Conservation (phyloP, 2,888 invertebrate species). For the Macaria liturata region DNA sequence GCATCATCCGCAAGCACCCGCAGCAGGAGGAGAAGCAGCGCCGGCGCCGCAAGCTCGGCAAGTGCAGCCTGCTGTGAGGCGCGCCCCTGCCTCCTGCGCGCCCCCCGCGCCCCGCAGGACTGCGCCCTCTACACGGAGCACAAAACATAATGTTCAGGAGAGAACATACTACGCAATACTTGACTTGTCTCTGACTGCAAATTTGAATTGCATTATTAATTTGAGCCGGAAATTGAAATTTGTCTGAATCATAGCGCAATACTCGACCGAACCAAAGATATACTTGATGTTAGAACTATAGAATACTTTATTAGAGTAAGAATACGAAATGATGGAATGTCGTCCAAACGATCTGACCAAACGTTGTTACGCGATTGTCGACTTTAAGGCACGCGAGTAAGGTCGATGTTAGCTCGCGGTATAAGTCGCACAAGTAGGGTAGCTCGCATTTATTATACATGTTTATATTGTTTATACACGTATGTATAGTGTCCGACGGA, state of each 20-base stretch:
- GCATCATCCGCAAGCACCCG: conserved; percentile 90
- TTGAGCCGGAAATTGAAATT: no score
- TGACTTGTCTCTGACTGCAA: no score
- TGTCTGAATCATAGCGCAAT: background rate
- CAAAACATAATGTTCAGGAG: no score
- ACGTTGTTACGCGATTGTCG: conserved; percentile 6
- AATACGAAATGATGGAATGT: background rate
- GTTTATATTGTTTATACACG: background rate
- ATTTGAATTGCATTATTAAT: no score
- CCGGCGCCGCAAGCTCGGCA: conserved; percentile 78
- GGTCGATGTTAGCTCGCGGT: conserved; percentile 5
- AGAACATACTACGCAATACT: no score
- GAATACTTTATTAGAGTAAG: conserved; percentile 5
- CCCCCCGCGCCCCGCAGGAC: no score
- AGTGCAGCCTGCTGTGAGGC: conserved; percentile 75
- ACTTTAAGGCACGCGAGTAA: conserved; percentile 10
- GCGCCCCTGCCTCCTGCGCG: no score
- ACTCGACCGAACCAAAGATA: conserved; percentile 15
- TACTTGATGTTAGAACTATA: conserved; percentile 12
- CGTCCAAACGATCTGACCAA: conserved; percentile 12
- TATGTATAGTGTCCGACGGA: conserved; percentile 11
- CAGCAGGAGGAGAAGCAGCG: conserved; percentile 87
- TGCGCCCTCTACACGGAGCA: no score
- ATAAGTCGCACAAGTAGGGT: conserved; percentile 10
- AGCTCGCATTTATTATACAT: conserved; percentile 14